Percentiles rank a stretch among this genome's conserved stretches.
Conservation (phyloP, 2,888 invertebrate genomes). For the Sericinus montela region DNA sequence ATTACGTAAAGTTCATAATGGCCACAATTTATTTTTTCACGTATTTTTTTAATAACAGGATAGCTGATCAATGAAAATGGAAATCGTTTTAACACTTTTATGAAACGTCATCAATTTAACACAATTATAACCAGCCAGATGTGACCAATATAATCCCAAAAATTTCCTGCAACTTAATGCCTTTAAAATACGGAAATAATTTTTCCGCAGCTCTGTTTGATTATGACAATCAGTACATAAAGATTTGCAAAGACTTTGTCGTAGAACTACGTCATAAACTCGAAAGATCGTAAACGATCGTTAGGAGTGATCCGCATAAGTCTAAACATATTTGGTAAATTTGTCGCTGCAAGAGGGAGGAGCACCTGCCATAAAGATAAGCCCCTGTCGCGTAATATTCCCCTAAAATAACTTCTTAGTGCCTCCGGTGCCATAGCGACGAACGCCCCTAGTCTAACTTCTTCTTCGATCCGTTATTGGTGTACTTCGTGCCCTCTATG, state of each 20-base stretch:
- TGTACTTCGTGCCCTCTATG: constrained; percentile 29
- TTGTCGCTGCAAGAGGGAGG: constrained; percentile 61
- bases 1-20: too few species aligned
- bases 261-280: constrained; percentile 23
- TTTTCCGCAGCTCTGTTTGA: too few species aligned
- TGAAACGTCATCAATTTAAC: too few species aligned
- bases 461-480: constrained; percentile 35
- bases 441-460: constrained; percentile 39
- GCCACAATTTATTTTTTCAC: too few species aligned
- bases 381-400: constrained; percentile 72
- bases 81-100: too few species aligned
- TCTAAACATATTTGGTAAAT: constrained; percentile 72
- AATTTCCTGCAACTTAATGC: too few species aligned
- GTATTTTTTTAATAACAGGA: too few species aligned
- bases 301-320: constrained; percentile 67
- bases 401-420: constrained; percentile 78
- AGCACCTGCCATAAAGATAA: constrained; percentile 79
- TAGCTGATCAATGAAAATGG: too few species aligned
- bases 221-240: background rate
- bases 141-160: too few species aligned
- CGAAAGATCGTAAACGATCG: constrained; percentile 27
- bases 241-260: background rate
- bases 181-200: too few species aligned
- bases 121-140: too few species aligned
- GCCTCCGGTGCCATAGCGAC: constrained; percentile 74